A percentile compares a stretch with the other conserved stretches of the same genome.
These are phyloP conservation scores for Paramormyrops kingsleyae DNA, from an alignment of 2,113 vertebrate genomes.

Conservation along the genomic window DNA sequence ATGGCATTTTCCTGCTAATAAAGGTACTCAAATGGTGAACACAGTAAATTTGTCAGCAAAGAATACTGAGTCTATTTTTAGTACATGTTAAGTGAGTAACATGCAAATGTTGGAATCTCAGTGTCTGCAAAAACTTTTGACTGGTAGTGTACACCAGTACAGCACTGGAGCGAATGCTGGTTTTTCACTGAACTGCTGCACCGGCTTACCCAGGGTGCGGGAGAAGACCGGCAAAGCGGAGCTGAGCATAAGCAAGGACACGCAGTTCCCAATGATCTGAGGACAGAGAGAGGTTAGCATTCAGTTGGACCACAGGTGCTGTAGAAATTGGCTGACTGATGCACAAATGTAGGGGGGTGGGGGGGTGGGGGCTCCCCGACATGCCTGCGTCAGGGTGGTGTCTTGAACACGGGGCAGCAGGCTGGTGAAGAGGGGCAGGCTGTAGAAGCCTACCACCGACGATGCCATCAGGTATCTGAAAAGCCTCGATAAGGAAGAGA, in stretches of 20 bases:
- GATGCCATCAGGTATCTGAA: slow-evolving; percentile 89
- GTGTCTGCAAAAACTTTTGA: too few species aligned
- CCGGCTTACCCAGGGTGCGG: slow-evolving; percentile 82
- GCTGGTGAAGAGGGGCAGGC: slow-evolving; percentile 77
- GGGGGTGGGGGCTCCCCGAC: neutral
- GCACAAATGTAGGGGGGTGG: neutral
- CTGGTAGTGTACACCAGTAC: neutral
- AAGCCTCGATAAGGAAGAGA: slow-evolving; percentile 31
- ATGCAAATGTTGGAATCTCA: too few species aligned
- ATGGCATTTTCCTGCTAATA: too few species aligned
- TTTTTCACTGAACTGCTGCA: neutral
- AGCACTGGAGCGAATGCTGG: neutral
- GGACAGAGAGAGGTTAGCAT: neutral
- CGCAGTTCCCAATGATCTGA: slow-evolving; percentile 94
- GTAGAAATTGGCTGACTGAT: neutral
- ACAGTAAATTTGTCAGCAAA: too few species aligned
- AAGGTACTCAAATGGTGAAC: too few species aligned
- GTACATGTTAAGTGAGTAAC: too few species aligned
- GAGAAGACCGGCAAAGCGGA: slow-evolving; percentile 93
- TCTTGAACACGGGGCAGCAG: slow-evolving; percentile 75
- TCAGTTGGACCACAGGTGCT: neutral
- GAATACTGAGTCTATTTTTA: too few species aligned
- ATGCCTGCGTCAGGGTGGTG: slow-evolving; percentile 89
- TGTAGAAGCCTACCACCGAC: slow-evolving; percentile 91
- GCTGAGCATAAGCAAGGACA: slow-evolving; percentile 88